Base-by-base conservation (phyloP, 2,797 vertebrate genomes). In the Gallinago solitaria region DNA sequence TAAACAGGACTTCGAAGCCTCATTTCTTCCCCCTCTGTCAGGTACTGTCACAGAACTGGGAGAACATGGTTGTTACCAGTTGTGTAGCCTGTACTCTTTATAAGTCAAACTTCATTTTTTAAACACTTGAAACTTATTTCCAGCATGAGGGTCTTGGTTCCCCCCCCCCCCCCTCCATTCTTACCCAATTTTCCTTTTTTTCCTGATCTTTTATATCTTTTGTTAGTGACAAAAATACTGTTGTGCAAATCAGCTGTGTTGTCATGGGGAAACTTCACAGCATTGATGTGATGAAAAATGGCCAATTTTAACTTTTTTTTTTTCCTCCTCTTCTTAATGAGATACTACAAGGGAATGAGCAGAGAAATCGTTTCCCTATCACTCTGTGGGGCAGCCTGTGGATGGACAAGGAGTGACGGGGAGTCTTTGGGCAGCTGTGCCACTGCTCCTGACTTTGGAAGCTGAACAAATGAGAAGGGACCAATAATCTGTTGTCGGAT, bases 131-230 rank as follows among this genome's bases (percentile, higher is more conserved):
- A 43, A 91, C 56, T 16, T 83, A 41, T 78, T 93, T 78, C 43
- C 61, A 86, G 79, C 32, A 6, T 18, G 47, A 35, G 35, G 64
- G 71, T 43, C n/a, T 32, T 51, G 50, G 24, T 30, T 53, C 18
- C 3, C 4, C 15, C 41, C n/a, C n/a, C 39, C 39, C 41, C 41
- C 41, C 41, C 6, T 16, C 41, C 41, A 41, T 41, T 56, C 57
- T 86, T 65, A 30, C 25, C 83, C 67, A 41, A 17, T 83, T 90
- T 86, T 56, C 32, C 33, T 87, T 83, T 91, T 96, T 69, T 76
- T 91, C 73, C 57, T 12, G 3, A n/a, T 53, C 48, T 59, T 57
- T 74, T 30, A 5, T 56, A 53, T 27, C 67, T 79, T 93, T 77
- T 64, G 84, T 86, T 51, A 71, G 30, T 0, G 3, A 35, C 39